Percentiles rank a stretch among this genome's conserved stretches.
Conservation (phyloP, 2,113 vertebrate genomes). For the Mobula hypostoma region DNA sequence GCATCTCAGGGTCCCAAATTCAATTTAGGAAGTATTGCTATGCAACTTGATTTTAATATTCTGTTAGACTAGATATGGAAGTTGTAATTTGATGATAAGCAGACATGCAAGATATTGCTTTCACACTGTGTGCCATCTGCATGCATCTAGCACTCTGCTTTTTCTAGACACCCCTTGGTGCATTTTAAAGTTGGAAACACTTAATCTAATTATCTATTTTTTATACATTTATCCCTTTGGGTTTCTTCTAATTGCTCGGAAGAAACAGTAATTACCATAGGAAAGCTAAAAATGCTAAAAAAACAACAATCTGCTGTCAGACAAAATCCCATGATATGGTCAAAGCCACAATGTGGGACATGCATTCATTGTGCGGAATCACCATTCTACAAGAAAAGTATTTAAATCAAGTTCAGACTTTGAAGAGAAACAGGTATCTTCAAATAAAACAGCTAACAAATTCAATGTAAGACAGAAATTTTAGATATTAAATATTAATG, state of each 20-base stretch:
- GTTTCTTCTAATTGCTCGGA: background rate
- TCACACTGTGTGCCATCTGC: too few species aligned
- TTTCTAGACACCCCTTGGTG: background rate
- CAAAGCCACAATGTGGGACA: background rate
- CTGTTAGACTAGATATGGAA: background rate
- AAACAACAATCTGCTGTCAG: background rate
- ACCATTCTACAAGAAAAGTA: background rate
- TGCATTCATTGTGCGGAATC: background rate
- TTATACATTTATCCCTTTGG: background rate
- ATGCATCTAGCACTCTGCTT: background rate
- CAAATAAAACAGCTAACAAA: background rate
- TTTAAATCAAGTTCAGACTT: background rate
- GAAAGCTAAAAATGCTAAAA: background rate
- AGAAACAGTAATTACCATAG: background rate
- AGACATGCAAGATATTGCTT: background rate
- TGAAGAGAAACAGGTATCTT: background rate
- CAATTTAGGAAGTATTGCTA: too few species aligned
- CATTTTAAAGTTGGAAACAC: background rate
- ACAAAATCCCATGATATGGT: background rate
- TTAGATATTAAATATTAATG: background rate
- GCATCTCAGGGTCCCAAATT: too few species aligned
- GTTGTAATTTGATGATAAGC: background rate
- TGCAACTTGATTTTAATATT: background rate
- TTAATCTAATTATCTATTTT: background rate
- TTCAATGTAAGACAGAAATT: background rate